These are phyloP conservation scores for Emmelina monodactyla DNA, from an alignment of 2,888 invertebrate species.

Conservation along the genomic window DNA sequence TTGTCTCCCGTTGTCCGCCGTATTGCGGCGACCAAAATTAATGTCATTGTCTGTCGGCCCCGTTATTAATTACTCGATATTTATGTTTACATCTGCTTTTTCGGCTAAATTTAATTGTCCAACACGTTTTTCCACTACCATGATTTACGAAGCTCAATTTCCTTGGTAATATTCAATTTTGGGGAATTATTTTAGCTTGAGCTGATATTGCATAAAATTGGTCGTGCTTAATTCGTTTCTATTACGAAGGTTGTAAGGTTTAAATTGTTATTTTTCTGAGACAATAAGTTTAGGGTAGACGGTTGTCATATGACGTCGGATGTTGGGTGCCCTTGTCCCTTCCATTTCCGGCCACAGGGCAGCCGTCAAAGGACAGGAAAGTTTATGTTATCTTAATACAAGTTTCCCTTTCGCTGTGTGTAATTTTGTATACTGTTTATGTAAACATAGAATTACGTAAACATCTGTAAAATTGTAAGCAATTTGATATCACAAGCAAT, in stretches of 20 bases:
- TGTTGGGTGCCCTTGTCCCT: constrained; percentile 46
- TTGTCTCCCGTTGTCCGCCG: background rate
- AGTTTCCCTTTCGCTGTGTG: constrained; percentile 7
- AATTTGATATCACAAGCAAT: too few relatives aligned
- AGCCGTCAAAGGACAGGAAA: constrained; percentile 35
- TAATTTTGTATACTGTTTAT: constrained; percentile 3
- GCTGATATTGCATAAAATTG: background rate
- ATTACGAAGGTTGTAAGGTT: background rate
- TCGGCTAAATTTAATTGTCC: constrained; percentile 14
- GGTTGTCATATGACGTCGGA: constrained; percentile 37
- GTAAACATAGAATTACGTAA: too few relatives aligned
- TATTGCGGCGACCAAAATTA: background rate
- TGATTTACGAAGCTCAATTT: constrained; percentile 46
- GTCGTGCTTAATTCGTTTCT: background rate
- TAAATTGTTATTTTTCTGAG: constrained; percentile 7
- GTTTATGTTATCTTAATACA: constrained; percentile 26
- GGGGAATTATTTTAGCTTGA: constrained; percentile 22
- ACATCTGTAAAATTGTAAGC: too few relatives aligned
- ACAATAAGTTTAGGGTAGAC: background rate
- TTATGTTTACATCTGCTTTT: background rate
- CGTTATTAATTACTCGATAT: background rate
- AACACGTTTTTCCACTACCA: constrained; percentile 25
- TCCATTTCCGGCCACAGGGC: constrained; percentile 45
- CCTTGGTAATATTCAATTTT: constrained; percentile 21
- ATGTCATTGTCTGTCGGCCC: background rate